phyloP scores from a whole-genome alignment of 2,797 vertebrate species.

The Cossypha caffra region DNA sequence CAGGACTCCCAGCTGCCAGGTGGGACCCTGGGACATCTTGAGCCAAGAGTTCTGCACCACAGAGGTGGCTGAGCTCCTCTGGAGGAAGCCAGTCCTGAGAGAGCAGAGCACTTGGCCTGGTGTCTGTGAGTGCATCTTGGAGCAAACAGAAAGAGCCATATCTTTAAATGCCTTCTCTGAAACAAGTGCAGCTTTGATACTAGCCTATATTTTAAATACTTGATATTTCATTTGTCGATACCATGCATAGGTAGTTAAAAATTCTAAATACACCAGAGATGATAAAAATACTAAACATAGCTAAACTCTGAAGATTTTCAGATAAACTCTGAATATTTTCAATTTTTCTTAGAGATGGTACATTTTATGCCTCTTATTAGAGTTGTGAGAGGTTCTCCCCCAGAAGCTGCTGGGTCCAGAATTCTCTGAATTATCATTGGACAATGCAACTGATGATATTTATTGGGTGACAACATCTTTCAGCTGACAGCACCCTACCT shows the following conservation, averaged over 20 bases:
- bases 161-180: neutral
- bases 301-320: neutral
- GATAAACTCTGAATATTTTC: neutral
- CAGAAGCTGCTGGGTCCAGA: neutral
- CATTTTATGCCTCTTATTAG: neutral
- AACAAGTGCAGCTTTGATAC: neutral
- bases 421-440: neutral
- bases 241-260: neutral
- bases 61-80: neutral
- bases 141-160: neutral
- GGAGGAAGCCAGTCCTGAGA: neutral
- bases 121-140: neutral
- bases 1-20: neutral
- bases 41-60: rapidly evolving
- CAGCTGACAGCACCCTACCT: neutral
- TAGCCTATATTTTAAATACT: neutral
- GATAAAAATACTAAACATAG: neutral
- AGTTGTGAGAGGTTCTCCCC: neutral
- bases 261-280: neutral
- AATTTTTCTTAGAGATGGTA: neutral
- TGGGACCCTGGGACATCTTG: neutral
- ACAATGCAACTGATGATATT: neutral
- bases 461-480: neutral
- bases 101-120: neutral
- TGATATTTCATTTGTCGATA: neutral